Percentiles rank a stretch among this genome's conserved stretches.
Evolutionary conservation across 2,888 invertebrate species (phyloP).

Genomic region (Cerastis rubricosa): DNA sequence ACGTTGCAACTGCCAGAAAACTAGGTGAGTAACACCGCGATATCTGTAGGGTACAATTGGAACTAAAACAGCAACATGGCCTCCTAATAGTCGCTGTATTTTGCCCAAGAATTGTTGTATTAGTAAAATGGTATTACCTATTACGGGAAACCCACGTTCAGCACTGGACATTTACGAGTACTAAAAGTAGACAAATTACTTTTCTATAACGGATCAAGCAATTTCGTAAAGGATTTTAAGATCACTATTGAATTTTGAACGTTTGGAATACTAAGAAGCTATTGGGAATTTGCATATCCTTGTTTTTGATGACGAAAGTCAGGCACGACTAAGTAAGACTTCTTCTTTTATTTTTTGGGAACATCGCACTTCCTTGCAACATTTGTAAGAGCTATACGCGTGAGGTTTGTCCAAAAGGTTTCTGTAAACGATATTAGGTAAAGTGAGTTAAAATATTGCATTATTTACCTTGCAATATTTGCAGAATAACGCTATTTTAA

Average conservation of each 20-base stretch:
- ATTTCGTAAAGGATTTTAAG: constrained; percentile 13
- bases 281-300: not conserved
- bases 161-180: constrained; percentile 30
- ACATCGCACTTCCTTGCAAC: not conserved
- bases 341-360: not conserved
- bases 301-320: not conserved
- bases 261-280: constrained; percentile 35
- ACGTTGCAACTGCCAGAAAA: no score
- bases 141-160: constrained; percentile 2
- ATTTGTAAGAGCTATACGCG: not conserved
- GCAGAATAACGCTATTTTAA: constrained; percentile 71
- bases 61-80: constrained; percentile 13
- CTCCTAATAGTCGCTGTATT: not conserved
- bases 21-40: no score
- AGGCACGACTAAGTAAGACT: not conserved
- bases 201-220: constrained; percentile 38
- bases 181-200: constrained; percentile 7
- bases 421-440: not conserved
- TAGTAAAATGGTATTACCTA: not conserved
- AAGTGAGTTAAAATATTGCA: not conserved
- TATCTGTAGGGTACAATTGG: constrained; percentile 11
- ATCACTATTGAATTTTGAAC: constrained; percentile 14
- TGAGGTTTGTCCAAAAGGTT: not conserved
- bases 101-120: not conserved
- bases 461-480: not conserved